Evolutionary conservation across 2,113 vertebrate genomes (phyloP), one percentile per base, ranked within the genome.

Genomic region (Nyctibius bracteatus): DNA sequence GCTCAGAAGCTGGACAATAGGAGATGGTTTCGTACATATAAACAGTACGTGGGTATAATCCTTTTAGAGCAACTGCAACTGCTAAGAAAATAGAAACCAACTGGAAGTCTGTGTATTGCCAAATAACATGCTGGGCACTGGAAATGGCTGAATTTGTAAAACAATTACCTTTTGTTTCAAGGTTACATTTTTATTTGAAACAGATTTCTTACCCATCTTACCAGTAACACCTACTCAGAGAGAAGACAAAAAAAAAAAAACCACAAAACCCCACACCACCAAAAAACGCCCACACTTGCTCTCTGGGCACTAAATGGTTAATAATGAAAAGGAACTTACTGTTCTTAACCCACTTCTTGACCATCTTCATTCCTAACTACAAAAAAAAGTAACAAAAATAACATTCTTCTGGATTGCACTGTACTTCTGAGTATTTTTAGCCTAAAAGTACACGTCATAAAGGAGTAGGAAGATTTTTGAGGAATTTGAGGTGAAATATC

Each of bases 111-210:
- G 12, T 58, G 39, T 39, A 39, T 67, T 96, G 90, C 90, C 63
- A 77, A 67, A 74, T 51, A 86, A 82, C 58, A 80, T 59, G 87
- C 59, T 47, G 57, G n/a, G 67, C 73, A 65, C 57, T 82, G 78
- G 35, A 88, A 92, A 86, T 67, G 7, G 46, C 54, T 79, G 90
- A 82, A 67, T 74, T 52, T 92, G 57, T 79, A 27, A 46, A 91
- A 65, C 59, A 87, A 72, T 80, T 88, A 80, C 67, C 58, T 96
- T 91, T 75, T 85, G 57, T 86, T 92, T 92, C 77, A 92, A 90
- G 94, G 88, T 81, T 88, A 59, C 46, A 20, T 74, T 92, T 94
- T 94, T 41, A 77, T 88, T 70, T 70, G 33, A 86, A 92, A 73
- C 14, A 35, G 31, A 35, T 66, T 92, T 81, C 63, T 77, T 66